phyloP scores from a whole-genome alignment of 2,888 invertebrate species.

The Entomobrya multifasciata region DNA sequence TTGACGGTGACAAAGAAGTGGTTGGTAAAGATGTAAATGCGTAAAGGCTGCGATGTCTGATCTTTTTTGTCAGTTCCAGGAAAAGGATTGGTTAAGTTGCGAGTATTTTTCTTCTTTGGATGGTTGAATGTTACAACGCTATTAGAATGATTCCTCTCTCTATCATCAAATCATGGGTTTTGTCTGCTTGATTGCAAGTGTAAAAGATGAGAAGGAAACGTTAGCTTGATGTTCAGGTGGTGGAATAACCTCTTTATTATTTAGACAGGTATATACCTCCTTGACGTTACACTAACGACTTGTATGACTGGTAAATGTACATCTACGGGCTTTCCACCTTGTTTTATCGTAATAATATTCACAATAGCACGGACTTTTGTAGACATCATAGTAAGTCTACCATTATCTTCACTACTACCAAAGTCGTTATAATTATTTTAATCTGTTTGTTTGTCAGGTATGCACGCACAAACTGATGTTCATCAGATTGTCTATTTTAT shows the following conservation, averaged over 20 bases:
- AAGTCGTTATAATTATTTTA: slow-evolving; percentile 10
- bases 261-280: not conserved
- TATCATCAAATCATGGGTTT: slow-evolving; percentile 16
- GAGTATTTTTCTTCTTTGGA: not conserved
- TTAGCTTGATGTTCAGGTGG: slow-evolving; percentile 9
- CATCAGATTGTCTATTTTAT: too few relatives aligned
- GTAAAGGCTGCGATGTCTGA: not conserved
- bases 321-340: not conserved
- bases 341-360: slow-evolving; percentile 7
- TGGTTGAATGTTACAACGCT: slow-evolving; percentile 5
- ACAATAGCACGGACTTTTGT: not conserved
- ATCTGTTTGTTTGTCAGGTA: not conserved
- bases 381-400: not conserved
- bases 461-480: not conserved
- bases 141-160: slow-evolving; percentile 21
- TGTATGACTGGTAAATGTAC: not conserved
- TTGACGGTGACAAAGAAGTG: too few relatives aligned
- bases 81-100: not conserved
- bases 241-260: slow-evolving; percentile 41
- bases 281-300: slow-evolving; percentile 17
- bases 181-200: slow-evolving; percentile 14
- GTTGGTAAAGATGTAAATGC: slow-evolving; percentile 21
- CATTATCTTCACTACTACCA: not conserved
- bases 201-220: slow-evolving; percentile 13
- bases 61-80: not conserved